A percentile compares a stretch with the other conserved stretches of the same genome.
Conservation (phyloP, 2,113 vertebrate species). For the Pituophis catenifer region DNA sequence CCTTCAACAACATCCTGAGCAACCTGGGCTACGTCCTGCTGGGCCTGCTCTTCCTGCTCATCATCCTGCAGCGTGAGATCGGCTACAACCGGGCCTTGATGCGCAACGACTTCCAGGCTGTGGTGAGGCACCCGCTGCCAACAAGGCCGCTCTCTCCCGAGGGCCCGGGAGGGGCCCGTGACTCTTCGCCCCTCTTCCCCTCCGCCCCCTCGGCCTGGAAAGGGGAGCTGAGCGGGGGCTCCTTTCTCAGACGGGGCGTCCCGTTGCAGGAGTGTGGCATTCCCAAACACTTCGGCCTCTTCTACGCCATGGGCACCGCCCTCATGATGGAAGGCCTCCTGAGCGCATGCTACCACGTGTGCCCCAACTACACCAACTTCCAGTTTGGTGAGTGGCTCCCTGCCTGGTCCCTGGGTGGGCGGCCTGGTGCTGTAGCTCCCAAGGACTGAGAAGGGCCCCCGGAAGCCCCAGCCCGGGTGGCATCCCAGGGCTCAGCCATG, state of each 20-base stretch:
- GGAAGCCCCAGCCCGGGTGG: not conserved
- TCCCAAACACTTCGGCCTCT: constrained; percentile 95
- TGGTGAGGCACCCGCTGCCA: constrained; percentile 69
- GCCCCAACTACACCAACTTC: constrained; percentile 98
- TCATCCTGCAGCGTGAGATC: constrained; percentile 89
- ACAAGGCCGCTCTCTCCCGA: not conserved
- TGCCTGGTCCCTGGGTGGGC: not conserved
- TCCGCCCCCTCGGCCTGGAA: not conserved
- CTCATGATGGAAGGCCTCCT: constrained; percentile 99
- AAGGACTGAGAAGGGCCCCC: not conserved
- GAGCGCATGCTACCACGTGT: constrained; percentile 97
- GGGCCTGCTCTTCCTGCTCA: constrained; percentile 92
- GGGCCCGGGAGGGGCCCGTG: no score
- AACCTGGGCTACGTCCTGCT: constrained; percentile 95
- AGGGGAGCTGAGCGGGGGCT: not conserved
- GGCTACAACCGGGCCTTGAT: constrained; percentile 83
- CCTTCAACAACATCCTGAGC: constrained; percentile 98
- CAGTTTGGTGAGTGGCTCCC: constrained; percentile 85
- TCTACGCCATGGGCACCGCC: constrained; percentile 95
- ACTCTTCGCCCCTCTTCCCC: not conserved
- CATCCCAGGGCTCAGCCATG: not conserved
- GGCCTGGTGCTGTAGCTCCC: not conserved
- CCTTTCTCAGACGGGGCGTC: rapidly evolving
- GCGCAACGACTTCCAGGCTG: constrained; percentile 75
- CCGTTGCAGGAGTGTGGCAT: constrained; percentile 87